Base-by-base conservation (phyloP, 1,140 invertebrate genomes). In the Drosophila pachea region DNA sequence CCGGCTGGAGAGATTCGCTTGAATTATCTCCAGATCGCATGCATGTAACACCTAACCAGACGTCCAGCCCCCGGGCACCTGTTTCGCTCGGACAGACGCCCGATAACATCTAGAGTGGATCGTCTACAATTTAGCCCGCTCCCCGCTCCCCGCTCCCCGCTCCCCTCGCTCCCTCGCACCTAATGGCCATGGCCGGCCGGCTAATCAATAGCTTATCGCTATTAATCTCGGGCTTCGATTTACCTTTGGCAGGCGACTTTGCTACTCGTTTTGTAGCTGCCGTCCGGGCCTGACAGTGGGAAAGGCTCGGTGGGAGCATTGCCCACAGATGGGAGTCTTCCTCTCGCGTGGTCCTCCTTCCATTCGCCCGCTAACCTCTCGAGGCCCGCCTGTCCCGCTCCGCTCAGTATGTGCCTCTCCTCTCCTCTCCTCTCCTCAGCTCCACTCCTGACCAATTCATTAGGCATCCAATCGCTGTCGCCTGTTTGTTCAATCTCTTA, bases 131-230 rank as follows among this genome's bases (percentile, higher is more conserved):
- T 73, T 45, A 56, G 40, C 32, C 54, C 67, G 58, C 62, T 53
- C 64, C 43, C 38, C 29, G 49, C 49, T 29, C 33, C 32, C 1
- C n/a, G 6, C 48, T 16, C 16, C 29, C 40, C 65, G 49, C 47
- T 40, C 7, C 4, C 7, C 36, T 22, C 29, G 4, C 49, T 31
- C 11, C 22, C 32, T 22, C 22, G 40, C 29, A 36, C 16, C 40
- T 82, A 74, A 74, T 82, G 61, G 64, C 76, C 47, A 73, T 79
- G 76, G 76, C 77, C 76, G 71, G 61, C 73, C 76, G 70, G 76
- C 81, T 86, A 86, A 86, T 86, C 81, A 86, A 86, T 86, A 86
- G 81, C 71, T 86, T 86, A 86, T 86, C 81, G 81, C 81, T 86
- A 86, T 86, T 86, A 86, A 86, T 86, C 81, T 86, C 77, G 38